phyloP scores from a whole-genome alignment of 2,113 vertebrate genomes.

The Falcunculus frontatus region DNA sequence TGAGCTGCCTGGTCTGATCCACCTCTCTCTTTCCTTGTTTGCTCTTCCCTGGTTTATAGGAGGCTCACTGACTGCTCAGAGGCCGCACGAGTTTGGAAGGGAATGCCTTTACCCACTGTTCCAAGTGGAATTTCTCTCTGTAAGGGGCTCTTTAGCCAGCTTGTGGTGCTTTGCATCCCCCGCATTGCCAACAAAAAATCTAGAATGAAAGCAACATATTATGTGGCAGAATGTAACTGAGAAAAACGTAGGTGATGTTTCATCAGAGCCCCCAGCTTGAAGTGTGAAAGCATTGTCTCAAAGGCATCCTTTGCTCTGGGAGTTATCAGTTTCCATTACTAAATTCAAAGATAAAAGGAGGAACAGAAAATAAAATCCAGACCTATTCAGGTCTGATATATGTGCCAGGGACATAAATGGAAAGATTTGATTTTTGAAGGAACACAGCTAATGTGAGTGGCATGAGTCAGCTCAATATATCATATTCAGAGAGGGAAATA shows the following conservation, averaged over 20 bases:
- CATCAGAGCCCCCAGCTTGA: neutral
- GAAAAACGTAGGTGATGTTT: neutral
- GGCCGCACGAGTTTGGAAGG: neutral
- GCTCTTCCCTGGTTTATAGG: neutral
- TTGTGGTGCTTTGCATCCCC: neutral
- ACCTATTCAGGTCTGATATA: neutral
- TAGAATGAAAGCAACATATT: neutral
- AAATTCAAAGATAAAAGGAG: neutral
- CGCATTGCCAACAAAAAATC: neutral
- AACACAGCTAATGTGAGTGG: neutral
- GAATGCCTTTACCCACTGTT: neutral
- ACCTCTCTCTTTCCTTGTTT: neutral
- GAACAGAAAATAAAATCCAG: neutral
- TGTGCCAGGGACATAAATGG: neutral
- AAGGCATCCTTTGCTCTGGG: neutral
- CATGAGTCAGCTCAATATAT: neutral
- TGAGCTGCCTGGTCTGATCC: neutral
- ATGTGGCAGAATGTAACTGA: neutral
- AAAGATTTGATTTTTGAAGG: neutral
- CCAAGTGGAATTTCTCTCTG: neutral
- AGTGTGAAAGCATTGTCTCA: neutral
- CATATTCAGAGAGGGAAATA: neutral
- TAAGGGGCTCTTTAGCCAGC: neutral
- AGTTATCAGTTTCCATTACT: neutral
- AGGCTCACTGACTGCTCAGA: accelerated